Evolutionary conservation across 2,797 vertebrate species (phyloP), one percentile per base, ranked within the genome.

Genomic region (Tragopan temminckii): DNA sequence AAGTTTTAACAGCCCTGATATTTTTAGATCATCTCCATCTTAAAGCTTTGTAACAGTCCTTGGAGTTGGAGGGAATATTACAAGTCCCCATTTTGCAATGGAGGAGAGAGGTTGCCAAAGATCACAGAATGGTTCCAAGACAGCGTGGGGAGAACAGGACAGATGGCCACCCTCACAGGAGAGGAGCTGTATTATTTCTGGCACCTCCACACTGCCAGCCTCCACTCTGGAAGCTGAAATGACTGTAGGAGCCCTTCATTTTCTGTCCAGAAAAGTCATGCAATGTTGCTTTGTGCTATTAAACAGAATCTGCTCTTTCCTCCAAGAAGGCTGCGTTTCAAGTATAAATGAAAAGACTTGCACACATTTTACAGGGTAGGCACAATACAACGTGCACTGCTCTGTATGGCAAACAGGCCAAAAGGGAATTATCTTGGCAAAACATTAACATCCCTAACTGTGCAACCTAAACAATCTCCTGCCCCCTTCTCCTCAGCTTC

Each of bases 121-220:
- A 90, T 90, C 83, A 87, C 66, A 93, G 71, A 0, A 42, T 0
- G 0, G 46, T 42, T 80, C 89, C 89, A 84, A 80, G 80, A 84
- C 88, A 83, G 75, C 18, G 4, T 33, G 5, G 13, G 59, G 72
- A 78, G 72, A 62, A 58, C 35, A 82, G 88, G 93, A 85, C 81
- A 92, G 95, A 92, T 89, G 92, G 92, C 58, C 81, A 94, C 58
- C 55, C 74, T 79, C 2, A 1, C 40, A 63, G 93, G 89, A 90
- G 59, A 72, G 46, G 21, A 63, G 55, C 19, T 1, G 1, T 85
- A 82, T 80, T 89, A 83, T 72, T 94, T 45, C 81, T 95, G 92
- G 66, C 69, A 64, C 52, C 40, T 89, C 58, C 72, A 31, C 24
- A 11, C 86, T 80, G 72, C 79, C 84, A 92, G 40, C 31, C 72